phyloP scores from a whole-genome alignment of 2,888 invertebrate species.

The Cynaeus angustus region DNA sequence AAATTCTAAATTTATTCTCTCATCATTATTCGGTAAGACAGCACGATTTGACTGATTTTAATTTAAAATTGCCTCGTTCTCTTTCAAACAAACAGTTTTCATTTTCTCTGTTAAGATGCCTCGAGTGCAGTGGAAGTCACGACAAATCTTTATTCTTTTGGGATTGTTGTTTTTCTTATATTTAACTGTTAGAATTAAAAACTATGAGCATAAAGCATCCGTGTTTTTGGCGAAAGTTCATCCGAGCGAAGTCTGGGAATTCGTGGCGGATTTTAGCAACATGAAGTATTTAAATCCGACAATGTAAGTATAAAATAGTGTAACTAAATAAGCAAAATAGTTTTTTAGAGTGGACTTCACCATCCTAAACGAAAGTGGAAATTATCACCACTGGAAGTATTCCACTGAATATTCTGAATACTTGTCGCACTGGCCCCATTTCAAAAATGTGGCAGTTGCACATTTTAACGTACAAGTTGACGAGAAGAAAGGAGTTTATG shows the following conservation, averaged over 20 bases:
- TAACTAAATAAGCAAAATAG: background rate
- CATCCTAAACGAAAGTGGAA: slow-evolving; percentile 78
- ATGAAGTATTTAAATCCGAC: slow-evolving; percentile 82
- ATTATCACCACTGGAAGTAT: slow-evolving; percentile 82
- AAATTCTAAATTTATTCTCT: slow-evolving; percentile 1
- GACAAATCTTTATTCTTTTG: slow-evolving; percentile 57
- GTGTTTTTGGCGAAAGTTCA: slow-evolving; percentile 74
- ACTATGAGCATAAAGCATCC: slow-evolving; percentile 71
- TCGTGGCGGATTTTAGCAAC: slow-evolving; percentile 84
- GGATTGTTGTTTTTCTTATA: slow-evolving; percentile 60
- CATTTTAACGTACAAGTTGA: slow-evolving; percentile 75
- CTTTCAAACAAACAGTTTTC: background rate
- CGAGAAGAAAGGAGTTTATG: slow-evolving; percentile 71
- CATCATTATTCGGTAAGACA: background rate
- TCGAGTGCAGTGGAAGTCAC: slow-evolving; percentile 65
- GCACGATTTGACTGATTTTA: background rate
- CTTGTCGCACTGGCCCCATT: slow-evolving; percentile 78
- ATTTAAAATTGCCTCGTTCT: slow-evolving; percentile 1
- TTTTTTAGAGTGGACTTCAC: slow-evolving; percentile 75
- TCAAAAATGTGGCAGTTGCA: slow-evolving; percentile 75
- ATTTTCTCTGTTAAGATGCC: slow-evolving; percentile 59
- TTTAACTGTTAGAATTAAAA: slow-evolving; percentile 63
- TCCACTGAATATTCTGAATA: slow-evolving; percentile 78
- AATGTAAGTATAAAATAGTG: slow-evolving; percentile 74
- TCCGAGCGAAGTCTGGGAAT: slow-evolving; percentile 81